Evolutionary conservation across 2,113 vertebrate genomes (phyloP), one percentile per base, ranked within the genome.

Genomic region (Melanotaenia duboulayi): DNA sequence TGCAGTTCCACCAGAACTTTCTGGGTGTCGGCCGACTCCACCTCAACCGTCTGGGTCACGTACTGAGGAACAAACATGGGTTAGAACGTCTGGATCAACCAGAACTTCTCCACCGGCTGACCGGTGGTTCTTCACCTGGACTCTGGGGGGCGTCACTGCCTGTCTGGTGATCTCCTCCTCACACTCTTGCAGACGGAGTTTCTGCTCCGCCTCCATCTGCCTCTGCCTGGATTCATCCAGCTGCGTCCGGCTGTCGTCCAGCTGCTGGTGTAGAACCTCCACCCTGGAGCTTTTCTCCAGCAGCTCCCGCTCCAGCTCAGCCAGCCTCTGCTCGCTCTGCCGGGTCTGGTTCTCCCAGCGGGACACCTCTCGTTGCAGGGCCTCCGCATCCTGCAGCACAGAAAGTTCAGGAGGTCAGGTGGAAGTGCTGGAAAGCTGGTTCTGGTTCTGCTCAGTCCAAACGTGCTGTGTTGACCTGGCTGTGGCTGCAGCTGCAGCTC

Each of bases 21-120:
- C 82, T 93, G 96, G 2, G 89, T 87, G 86, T 95, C 95, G 5
- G 94, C 59, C 0, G 96, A 96, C 81, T 98, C 96, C 37, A 95
- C 95, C 84, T 97, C 95, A 91, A 96, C 94, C 0, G 92, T 95
- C 82, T 95, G 95, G 48, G 95, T 94, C 85, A 96, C 87, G 0
- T 94, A 95, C 95, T 97, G 85, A 7, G 3, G 22, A 76, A 28
- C 28, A 28, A 9, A 35, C 4, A 35, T 7, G 4, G 32, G 32
- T 35, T 9, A 35, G 32, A 35, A 35, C 8, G 32, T 35, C 8
- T 35, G 8, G 32, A 9, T 3, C 32, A 5, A 8, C 8, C 8
- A 35, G 32, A 35, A 35, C 32, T 6, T 35, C 5, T 35, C 32
- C 32, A 57, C 1, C 16, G 2, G 12, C 25, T 20, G 24, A 2